Percentiles rank a stretch among this genome's conserved stretches.
Evolutionary conservation across 2,797 vertebrate species (phyloP).

Genomic region (Lemur catta): DNA sequence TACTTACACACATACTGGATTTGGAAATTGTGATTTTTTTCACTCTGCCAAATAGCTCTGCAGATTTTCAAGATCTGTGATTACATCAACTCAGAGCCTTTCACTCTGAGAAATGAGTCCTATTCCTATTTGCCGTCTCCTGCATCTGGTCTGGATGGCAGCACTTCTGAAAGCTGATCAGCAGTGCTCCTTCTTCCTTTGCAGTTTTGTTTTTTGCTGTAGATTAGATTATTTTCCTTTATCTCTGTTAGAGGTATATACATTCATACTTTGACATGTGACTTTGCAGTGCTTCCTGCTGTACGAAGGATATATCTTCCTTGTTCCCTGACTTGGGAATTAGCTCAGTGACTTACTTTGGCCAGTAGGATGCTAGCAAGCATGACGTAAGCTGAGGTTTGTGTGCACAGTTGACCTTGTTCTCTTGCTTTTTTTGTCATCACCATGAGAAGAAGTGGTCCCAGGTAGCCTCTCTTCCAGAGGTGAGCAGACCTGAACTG

Average conservation of each 20-base stretch:
- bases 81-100: neutral
- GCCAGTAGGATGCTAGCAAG: neutral
- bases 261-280: neutral
- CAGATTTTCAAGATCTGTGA: neutral
- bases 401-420: neutral
- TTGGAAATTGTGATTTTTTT: neutral
- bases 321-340: neutral
- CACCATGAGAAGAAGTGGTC: neutral
- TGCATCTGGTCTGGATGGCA: neutral
- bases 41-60: neutral
- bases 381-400: neutral
- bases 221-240: neutral
- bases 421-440: neutral
- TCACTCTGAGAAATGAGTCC: neutral
- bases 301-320: accelerated
- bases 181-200: neutral
- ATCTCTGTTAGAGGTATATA: neutral
- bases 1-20: neutral
- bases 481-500: neutral
- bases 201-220: neutral
- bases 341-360: neutral
- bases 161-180: neutral
- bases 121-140: neutral
- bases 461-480: neutral
- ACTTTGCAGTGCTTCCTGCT: neutral